Base-by-base conservation (phyloP, 2,888 invertebrate genomes). In the Drosophila anceps region DNA sequence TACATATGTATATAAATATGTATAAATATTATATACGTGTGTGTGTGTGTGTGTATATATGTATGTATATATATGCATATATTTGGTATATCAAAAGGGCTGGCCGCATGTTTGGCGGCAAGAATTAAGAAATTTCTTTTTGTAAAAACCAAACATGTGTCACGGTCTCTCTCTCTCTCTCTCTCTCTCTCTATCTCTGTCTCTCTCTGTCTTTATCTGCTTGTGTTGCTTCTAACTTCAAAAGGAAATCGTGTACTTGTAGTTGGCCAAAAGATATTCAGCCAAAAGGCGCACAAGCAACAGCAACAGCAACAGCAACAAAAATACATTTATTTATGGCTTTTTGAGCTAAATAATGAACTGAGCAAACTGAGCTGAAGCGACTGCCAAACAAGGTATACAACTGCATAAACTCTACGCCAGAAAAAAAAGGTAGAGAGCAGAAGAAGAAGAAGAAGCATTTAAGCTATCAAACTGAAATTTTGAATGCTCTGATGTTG, bases 251-350 rank as follows among this genome's bases (percentile, higher is more conserved):
- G 43, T 68, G 61, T 62, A 63, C 62, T 62, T 61, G 66, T 69
- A 48, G 54, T 37, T 70, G 70, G 53, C 61, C 77, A 76, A 64
- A 64, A 77, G 63, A 70, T 67, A 77, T 70, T 58, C 63, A 67
- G 65, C 37, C 66, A 76, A 77, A 76, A 77, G 69, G 60, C 76
- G 65, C 69, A 69, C 44, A 68, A 75, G 51, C 60, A 55, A 57
- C 59, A 54, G 33, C 33, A 41, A 24, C 6, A 46, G 24, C 4
- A 24, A 4, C 24, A 50, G 15, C 51, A 68, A n/a, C 48, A 37
- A 44, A 57, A 76, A 74, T 59, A 69, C 72, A 73, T 72, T 72
- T 72, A 76, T 76, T 72, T 76, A 68, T 67, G 73, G 70, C 66
- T 61, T 65, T 70, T 51, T 43, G 50, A 66, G 74, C 77, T 58